A percentile compares a stretch with the other conserved stretches of the same genome.
These are phyloP conservation scores for Cantharis nigra DNA, from an alignment of 2,888 invertebrate genomes.

Conservation along the genomic window DNA sequence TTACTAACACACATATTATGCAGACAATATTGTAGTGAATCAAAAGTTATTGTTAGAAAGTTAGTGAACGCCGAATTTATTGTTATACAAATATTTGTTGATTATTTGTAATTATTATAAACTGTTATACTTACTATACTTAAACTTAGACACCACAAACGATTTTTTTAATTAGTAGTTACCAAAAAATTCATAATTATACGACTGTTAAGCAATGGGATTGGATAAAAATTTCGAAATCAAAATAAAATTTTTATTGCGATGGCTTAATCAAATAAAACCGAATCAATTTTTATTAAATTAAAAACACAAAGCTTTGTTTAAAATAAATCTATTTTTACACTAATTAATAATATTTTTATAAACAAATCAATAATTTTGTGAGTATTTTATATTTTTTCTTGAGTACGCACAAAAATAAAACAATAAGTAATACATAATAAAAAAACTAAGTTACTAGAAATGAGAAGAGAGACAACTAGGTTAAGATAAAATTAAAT, in stretches of 20 bases:
- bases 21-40: constrained; percentile 27
- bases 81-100: constrained; percentile 25
- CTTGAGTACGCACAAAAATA: constrained; percentile 19
- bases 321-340: constrained; percentile 27
- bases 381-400: constrained; percentile 11
- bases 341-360: constrained; percentile 28
- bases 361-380: constrained; percentile 16
- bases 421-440: constrained; percentile 14
- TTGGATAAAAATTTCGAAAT: constrained; percentile 15
- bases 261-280: constrained; percentile 2
- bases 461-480: background rate
- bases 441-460: background rate
- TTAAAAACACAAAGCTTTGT: constrained; percentile 11
- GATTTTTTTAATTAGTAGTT: background rate
- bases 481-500: constrained; percentile 19
- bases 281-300: constrained; percentile 15
- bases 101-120: constrained; percentile 21
- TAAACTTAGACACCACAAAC: background rate
- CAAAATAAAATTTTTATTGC: constrained; percentile 29
- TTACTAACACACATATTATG: constrained; percentile 7
- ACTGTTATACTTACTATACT: background rate
- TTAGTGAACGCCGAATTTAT: constrained; percentile 29
- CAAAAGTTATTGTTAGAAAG: constrained; percentile 24
- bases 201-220: constrained; percentile 17
- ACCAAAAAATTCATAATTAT: background rate